These are phyloP conservation scores for Corapipo altera DNA, from an alignment of 2,113 vertebrate species.

Conservation along the genomic window DNA sequence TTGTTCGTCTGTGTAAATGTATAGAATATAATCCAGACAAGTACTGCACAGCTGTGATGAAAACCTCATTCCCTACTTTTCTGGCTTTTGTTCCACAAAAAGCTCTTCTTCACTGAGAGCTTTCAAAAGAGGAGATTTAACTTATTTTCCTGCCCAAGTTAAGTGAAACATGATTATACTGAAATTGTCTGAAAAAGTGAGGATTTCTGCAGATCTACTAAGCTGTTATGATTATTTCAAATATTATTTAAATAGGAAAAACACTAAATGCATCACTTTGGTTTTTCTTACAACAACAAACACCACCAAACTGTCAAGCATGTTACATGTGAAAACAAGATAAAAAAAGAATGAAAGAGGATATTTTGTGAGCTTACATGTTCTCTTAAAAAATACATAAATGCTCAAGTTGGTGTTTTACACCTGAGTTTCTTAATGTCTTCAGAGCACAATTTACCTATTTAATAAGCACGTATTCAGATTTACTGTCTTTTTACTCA, in stretches of 20 bases:
- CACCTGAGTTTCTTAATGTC: background rate
- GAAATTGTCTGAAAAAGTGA: background rate
- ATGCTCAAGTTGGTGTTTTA: background rate
- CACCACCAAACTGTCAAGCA: background rate
- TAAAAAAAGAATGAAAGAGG: background rate
- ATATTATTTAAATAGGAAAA: background rate
- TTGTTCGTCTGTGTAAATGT: background rate
- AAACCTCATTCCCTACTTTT: background rate
- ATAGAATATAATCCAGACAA: background rate
- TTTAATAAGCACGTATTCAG: background rate
- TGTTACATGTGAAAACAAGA: background rate
- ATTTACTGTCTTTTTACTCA: background rate
- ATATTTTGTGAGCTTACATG: background rate
- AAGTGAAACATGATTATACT: background rate
- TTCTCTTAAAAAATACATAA: background rate
- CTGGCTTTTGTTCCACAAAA: background rate
- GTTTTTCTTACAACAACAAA: background rate
- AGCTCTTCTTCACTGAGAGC: background rate
- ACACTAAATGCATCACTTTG: background rate
- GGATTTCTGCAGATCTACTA: background rate
- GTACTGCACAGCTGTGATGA: background rate
- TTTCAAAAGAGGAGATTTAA: background rate
- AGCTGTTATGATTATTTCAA: background rate
- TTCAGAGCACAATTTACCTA: background rate
- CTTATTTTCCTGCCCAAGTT: background rate